Percentiles rank a stretch among this genome's conserved stretches.
phyloP scores from a whole-genome alignment of 1,140 invertebrate genomes.

The Orius insidiosus region DNA sequence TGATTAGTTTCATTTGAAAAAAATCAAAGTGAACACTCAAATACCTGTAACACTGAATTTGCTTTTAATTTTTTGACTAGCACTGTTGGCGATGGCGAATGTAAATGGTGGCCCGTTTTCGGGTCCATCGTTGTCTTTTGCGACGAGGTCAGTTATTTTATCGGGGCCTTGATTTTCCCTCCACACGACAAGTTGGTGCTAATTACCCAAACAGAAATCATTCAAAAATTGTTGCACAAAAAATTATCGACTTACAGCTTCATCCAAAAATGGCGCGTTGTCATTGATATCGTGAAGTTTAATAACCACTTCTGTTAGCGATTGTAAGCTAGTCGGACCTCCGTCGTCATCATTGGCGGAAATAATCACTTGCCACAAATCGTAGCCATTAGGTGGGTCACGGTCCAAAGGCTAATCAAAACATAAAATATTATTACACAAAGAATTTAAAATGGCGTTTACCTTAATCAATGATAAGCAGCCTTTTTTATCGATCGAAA shows the following conservation, averaged over 20 bases:
- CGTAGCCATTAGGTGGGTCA: conserved; percentile 66
- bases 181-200: conserved; percentile 62
- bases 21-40: too few species aligned
- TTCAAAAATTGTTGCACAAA: conserved; percentile 1
- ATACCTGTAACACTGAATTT: conserved; percentile 51
- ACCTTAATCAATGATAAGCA: conserved; percentile 54
- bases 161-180: conserved; percentile 53
- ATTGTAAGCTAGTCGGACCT: conserved; percentile 35
- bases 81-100: conserved; percentile 47
- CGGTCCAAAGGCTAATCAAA: conserved; percentile 54
- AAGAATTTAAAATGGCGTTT: conserved; percentile 7
- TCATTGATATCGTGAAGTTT: conserved; percentile 73
- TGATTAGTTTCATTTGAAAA: not conserved
- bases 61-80: conserved; percentile 42
- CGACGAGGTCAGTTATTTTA: conserved; percentile 47
- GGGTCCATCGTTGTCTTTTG: conserved; percentile 59
- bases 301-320: conserved; percentile 51
- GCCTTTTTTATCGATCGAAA: conserved; percentile 51
- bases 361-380: conserved; percentile 67
- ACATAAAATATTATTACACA: conserved; percentile 12
- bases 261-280: conserved; percentile 69
- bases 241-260: conserved; percentile 26
- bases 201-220: conserved; percentile 19
- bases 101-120: conserved; percentile 68
- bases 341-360: conserved; percentile 66